Conservation (phyloP, 2,888 invertebrate genomes). For the Stenotaenia linearis region DNA sequence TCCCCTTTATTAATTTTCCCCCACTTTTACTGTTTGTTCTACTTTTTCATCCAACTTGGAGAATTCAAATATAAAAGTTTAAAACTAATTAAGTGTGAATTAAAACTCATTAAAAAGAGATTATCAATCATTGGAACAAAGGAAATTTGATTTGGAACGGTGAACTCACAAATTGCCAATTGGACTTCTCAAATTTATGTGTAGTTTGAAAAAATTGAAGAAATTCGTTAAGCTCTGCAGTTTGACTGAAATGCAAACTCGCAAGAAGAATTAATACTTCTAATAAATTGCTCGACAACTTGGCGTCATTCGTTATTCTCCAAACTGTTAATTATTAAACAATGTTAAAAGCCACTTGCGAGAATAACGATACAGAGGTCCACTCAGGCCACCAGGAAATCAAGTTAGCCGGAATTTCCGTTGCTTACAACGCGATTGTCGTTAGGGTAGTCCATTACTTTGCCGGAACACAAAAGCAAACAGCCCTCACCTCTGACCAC, state of each 20-base stretch:
- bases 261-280: too few species aligned
- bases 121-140: slow-evolving; percentile 22
- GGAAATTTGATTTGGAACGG: slow-evolving; percentile 13
- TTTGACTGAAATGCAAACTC: too few species aligned
- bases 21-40: neutral
- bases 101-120: slow-evolving; percentile 26
- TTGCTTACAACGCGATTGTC: slow-evolving; percentile 24
- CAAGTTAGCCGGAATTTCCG: slow-evolving; percentile 26
- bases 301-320: too few species aligned
- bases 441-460: slow-evolving; percentile 12
- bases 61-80: neutral
- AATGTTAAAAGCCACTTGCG: neutral
- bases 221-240: neutral
- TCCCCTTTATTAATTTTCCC: too few species aligned
- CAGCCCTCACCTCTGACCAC: slow-evolving; percentile 19
- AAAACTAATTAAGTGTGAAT: slow-evolving; percentile 14
- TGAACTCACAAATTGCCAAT: slow-evolving; percentile 26
- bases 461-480: slow-evolving; percentile 11
- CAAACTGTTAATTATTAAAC: too few species aligned
- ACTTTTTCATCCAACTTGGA: neutral
- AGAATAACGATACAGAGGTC: neutral
- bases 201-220: neutral
- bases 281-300: too few species aligned
- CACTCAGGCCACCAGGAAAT: neutral
- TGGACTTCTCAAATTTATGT: neutral